These are phyloP conservation scores for Lagorchestes hirsutus DNA, from an alignment of 2,797 vertebrate species.

Conservation along the genomic window DNA sequence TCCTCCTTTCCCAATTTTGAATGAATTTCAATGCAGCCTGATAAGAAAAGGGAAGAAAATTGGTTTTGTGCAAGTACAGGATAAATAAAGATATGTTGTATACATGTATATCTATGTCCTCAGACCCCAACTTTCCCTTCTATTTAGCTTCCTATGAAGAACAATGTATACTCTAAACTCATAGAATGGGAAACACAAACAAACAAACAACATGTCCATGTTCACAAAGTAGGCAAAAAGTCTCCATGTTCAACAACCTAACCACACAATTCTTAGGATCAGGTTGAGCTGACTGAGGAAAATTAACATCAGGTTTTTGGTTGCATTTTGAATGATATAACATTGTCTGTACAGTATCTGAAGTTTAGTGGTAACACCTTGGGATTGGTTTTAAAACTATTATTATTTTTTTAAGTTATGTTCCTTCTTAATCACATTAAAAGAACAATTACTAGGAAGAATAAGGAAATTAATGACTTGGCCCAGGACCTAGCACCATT, in stretches of 20 bases:
- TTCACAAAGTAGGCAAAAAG: neutral
- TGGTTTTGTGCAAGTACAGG: slow-evolving; percentile 54
- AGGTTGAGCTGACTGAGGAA: slow-evolving; percentile 56
- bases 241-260: slow-evolving; percentile 36
- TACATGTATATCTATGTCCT: neutral
- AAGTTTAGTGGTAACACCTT: slow-evolving; percentile 76
- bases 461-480: slow-evolving; percentile 68
- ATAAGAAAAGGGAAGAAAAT: neutral
- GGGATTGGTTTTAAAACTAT: slow-evolving; percentile 74
- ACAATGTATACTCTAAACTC: neutral
- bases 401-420: slow-evolving; percentile 68
- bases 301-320: neutral
- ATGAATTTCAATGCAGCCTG: neutral
- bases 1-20: slow-evolving; percentile 31
- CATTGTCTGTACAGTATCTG: slow-evolving; percentile 66
- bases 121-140: slow-evolving; percentile 22
- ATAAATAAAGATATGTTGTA: slow-evolving; percentile 13
- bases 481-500: slow-evolving; percentile 54
- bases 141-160: neutral
- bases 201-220: neutral
- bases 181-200: neutral
- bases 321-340: slow-evolving; percentile 27
- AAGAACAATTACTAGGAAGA: slow-evolving; percentile 73
- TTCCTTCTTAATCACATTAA: slow-evolving; percentile 50
- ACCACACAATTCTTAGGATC: slow-evolving; percentile 13